phyloP scores from a whole-genome alignment of 2,113 vertebrate genomes.

The Poecilia latipinna region DNA sequence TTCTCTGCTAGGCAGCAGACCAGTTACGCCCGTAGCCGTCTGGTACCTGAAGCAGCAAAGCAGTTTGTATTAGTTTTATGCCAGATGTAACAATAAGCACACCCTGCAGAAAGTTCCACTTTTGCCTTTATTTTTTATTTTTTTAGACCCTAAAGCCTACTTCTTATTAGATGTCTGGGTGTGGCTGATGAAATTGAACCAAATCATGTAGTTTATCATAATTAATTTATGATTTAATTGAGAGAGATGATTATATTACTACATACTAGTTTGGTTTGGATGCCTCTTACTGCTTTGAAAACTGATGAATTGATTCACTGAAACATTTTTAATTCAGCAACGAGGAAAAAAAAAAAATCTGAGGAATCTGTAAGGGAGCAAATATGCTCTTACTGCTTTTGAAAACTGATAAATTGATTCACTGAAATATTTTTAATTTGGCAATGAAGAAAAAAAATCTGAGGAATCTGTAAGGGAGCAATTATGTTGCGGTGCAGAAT shows the following conservation, averaged over 20 bases:
- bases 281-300: no score
- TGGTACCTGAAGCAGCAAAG: neutral
- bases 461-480: neutral
- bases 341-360: neutral
- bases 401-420: no score
- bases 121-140: neutral
- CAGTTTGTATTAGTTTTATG: no score
- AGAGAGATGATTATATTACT: no score
- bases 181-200: neutral
- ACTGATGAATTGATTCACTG: no score
- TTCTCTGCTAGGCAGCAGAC: neutral
- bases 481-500: no score
- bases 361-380: neutral
- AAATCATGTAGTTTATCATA: neutral
- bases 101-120: no score
- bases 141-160: neutral
- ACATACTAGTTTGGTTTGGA: no score
- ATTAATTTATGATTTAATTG: neutral
- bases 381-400: no score
- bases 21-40: neutral
- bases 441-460: neutral
- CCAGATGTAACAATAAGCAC: no score
- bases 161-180: neutral
- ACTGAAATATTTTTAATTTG: neutral
- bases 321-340: neutral